These are phyloP conservation scores for Phainopepla nitens DNA, from an alignment of 2,113 vertebrate species.

Conservation along the genomic window DNA sequence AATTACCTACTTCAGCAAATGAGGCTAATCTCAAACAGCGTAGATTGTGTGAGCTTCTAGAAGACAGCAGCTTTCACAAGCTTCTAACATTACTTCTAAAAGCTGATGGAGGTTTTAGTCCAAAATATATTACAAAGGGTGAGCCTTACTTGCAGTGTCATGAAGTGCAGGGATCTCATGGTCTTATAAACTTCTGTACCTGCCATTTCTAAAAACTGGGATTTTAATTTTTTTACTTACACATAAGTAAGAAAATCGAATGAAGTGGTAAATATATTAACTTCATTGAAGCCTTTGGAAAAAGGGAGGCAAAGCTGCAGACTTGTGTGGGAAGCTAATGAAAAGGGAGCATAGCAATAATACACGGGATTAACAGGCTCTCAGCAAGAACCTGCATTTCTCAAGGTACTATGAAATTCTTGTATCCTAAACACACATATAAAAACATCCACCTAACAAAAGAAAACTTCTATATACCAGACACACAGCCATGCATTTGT, in stretches of 20 bases:
- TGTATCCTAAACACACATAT: background rate
- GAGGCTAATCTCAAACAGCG: background rate
- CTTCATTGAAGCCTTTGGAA: background rate
- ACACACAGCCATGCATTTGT: background rate
- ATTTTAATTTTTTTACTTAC: background rate
- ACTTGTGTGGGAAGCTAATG: slow-evolving; percentile 29
- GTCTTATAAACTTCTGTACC: background rate
- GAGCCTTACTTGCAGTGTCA: background rate
- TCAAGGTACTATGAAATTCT: background rate
- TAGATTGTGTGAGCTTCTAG: background rate
- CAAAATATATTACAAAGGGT: background rate
- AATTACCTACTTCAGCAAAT: background rate
- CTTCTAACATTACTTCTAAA: background rate
- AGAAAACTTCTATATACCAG: background rate
- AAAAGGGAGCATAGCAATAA: background rate
- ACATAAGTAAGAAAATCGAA: background rate
- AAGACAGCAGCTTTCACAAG: background rate
- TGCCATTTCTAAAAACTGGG: background rate
- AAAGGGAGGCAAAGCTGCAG: background rate
- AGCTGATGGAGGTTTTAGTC: background rate
- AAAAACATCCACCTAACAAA: background rate
- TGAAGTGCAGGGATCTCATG: background rate
- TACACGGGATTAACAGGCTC: background rate
- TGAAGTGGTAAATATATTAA: background rate
- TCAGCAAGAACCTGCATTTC: background rate